Conservation (phyloP, 1,140 invertebrate species). For the Tribolium madens region DNA sequence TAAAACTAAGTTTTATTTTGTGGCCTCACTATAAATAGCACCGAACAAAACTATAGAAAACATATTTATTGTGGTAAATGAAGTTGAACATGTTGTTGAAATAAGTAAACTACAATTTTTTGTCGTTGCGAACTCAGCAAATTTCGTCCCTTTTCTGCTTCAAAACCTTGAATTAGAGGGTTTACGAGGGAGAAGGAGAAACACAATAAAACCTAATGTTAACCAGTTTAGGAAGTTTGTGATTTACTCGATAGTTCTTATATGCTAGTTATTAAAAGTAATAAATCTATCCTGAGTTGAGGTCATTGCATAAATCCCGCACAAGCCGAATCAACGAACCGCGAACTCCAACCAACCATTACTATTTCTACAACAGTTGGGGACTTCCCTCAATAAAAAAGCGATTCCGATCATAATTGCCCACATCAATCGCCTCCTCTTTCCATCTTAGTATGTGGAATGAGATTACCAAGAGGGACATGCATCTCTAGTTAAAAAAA, state of each 20-base stretch:
- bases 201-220: constrained; percentile 35
- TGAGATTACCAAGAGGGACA: too few relatives aligned
- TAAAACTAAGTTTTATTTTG: constrained; percentile 16
- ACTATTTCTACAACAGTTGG: constrained; percentile 21
- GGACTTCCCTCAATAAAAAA: constrained; percentile 36
- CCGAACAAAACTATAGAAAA: background rate
- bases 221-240: constrained; percentile 29
- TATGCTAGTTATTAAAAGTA: constrained; percentile 39
- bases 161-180: constrained; percentile 13
- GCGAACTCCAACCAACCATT: constrained; percentile 28
- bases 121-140: background rate
- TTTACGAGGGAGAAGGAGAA: constrained; percentile 23
- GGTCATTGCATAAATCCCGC: constrained; percentile 37
- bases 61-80: background rate
- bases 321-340: constrained; percentile 32
- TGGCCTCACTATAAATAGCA: background rate
- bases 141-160: background rate
- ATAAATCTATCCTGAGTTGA: constrained; percentile 10
- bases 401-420: constrained; percentile 26
- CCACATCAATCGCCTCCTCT: background rate
- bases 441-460: background rate
- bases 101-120: constrained; percentile 4
- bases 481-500: too few relatives aligned
- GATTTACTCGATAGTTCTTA: constrained; percentile 39
- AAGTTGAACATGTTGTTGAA: background rate